Percentiles rank a stretch among this genome's conserved stretches.
phyloP scores from a whole-genome alignment of 1,140 invertebrate genomes.

The Lutraria rhynchaena region DNA sequence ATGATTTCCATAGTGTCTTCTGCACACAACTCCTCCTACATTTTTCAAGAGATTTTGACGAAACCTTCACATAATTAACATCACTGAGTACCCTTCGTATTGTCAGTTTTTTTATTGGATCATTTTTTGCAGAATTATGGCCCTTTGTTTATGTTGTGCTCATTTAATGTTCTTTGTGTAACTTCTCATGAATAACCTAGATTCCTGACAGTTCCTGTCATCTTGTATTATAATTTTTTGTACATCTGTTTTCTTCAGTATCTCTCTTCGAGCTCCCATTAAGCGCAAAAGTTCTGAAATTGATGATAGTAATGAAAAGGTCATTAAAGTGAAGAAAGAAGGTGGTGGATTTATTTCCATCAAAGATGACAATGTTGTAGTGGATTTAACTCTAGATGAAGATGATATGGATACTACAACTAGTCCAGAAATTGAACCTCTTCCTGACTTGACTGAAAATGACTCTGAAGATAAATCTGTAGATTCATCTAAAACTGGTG shows the following conservation, averaged over 20 bases:
- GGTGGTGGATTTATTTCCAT: conserved; percentile 33
- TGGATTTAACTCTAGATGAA: conserved; percentile 44
- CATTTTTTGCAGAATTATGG: too few relatives aligned
- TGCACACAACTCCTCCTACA: too few relatives aligned
- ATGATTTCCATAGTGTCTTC: too few relatives aligned
- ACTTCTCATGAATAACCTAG: not conserved
- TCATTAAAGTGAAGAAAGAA: conserved; percentile 42
- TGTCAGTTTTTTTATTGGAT: too few relatives aligned
- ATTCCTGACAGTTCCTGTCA: too few relatives aligned
- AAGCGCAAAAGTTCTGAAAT: conserved; percentile 25
- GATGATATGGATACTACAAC: not conserved
- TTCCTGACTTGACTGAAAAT: not conserved
- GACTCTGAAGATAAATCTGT: not conserved
- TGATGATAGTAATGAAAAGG: conserved; percentile 37
- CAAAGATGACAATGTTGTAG: not conserved
- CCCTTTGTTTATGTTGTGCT: too few relatives aligned
- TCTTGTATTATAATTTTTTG: not conserved
- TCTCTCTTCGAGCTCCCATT: not conserved
- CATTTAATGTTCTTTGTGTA: too few relatives aligned
- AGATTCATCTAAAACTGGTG: not conserved
- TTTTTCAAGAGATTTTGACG: too few relatives aligned
- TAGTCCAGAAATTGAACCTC: not conserved
- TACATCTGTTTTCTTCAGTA: not conserved
- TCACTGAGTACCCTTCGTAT: too few relatives aligned
- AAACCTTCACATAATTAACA: too few relatives aligned